Percentiles rank a stretch among this genome's conserved stretches.
phyloP scores from a whole-genome alignment of 2,797 vertebrate genomes.

The Acanthis flammea region DNA sequence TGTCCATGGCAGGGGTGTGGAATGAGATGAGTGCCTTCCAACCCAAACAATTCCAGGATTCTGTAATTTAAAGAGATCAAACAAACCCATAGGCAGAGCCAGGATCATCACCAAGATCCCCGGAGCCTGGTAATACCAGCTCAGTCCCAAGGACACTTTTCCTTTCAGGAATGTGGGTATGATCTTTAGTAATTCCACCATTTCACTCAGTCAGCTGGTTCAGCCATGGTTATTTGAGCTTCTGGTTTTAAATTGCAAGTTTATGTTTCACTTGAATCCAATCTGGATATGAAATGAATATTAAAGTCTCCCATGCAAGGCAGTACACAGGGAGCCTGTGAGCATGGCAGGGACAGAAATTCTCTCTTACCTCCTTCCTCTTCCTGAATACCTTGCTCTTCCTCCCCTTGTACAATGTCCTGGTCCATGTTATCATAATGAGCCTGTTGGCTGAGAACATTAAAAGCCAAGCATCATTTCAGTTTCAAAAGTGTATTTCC shows the following conservation, averaged over 20 bases:
- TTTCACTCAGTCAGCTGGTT: background rate
- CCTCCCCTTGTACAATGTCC: slow-evolving; percentile 83
- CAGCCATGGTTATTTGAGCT: background rate
- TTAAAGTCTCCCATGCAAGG: background rate
- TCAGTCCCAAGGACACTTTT: background rate
- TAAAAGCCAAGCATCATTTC: slow-evolving; percentile 1
- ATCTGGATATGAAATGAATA: background rate
- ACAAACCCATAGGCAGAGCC: background rate
- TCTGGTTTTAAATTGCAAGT: background rate
- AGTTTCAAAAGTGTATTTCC: background rate
- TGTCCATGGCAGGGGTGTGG: background rate
- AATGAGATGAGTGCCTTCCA: background rate
- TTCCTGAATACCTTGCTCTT: slow-evolving; percentile 78
- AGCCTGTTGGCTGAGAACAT: slow-evolving; percentile 79
- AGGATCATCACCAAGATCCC: background rate
- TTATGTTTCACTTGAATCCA: background rate
- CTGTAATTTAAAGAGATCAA: background rate
- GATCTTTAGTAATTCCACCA: background rate
- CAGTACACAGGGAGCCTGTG: background rate
- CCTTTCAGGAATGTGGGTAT: background rate
- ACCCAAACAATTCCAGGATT: background rate
- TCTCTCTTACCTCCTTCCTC: slow-evolving; percentile 80
- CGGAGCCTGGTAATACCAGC: background rate
- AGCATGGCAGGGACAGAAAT: background rate
- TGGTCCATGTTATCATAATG: slow-evolving; percentile 85